Conservation (phyloP, 2,113 vertebrate species). For the Alexandromys fortis region DNA sequence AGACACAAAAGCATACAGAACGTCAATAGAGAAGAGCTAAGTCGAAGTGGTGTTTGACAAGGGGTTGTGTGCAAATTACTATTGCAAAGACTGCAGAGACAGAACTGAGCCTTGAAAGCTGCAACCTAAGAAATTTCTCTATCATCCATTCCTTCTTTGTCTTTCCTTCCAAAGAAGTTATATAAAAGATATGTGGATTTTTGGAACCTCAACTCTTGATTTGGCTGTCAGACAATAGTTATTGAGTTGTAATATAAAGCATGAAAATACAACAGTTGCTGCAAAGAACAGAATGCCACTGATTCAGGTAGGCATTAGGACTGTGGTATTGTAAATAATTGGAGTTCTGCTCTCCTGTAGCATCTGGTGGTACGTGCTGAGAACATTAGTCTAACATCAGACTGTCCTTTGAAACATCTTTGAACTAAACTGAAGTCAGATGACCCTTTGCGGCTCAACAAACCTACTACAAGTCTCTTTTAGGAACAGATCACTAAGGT, state of each 20-base stretch:
- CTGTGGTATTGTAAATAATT: constrained; percentile 5
- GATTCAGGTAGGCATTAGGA: background rate
- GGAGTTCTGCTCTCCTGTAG: constrained; percentile 16
- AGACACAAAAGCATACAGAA: background rate
- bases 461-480: constrained; percentile 71
- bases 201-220: background rate
- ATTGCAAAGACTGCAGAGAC: background rate
- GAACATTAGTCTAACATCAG: constrained; percentile 53
- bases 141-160: constrained; percentile 15
- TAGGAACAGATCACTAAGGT: constrained; percentile 43
- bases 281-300: constrained; percentile 37
- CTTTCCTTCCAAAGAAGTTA: constrained; percentile 13
- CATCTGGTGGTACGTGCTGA: background rate
- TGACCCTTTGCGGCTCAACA: constrained; percentile 42
- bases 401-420: constrained; percentile 32
- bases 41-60: background rate
- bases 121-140: background rate
- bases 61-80: background rate
- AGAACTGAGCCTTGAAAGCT: background rate
- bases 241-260: background rate
- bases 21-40: background rate
- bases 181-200: background rate
- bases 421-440: constrained; percentile 23
- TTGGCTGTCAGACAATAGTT: constrained; percentile 50
- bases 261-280: constrained; percentile 37